Evolutionary conservation across 2,113 vertebrate genomes (phyloP), one percentile per base, ranked within the genome.

Genomic region (Dasyurus viverrinus): DNA sequence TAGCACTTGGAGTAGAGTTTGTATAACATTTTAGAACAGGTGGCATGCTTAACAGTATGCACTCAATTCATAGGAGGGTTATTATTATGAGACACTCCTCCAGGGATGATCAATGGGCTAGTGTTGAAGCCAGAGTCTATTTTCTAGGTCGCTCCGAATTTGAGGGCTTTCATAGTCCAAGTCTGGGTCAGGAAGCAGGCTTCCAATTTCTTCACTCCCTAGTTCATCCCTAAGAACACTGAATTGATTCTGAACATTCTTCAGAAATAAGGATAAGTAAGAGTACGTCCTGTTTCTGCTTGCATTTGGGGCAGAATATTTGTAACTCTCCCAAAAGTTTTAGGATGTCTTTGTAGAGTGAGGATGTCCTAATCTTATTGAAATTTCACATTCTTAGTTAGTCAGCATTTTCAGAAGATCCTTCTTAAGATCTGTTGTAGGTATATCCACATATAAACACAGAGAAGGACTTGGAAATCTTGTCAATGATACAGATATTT

Each of bases 1-100:
- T 46, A 57, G 26, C 2, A 93, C 25, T n/a, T 30, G 92, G 92
- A 93, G 14, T 6, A 14, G 25, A 89, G 68, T 54, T 22, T 90
- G 24, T 94, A 22, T 26, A 96, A 24, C 53, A 48, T 93, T 90
- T 96, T 93, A 57, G 42, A 94, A 90, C 14, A 89, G 54, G 27
- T 60, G 54, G 53, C 54, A 53, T 91, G 55, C 23, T 53, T 93
- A 90, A 95, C 96, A 2, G 3, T 91, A 94, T 96, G 19, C 90
- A 12, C 68, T 91, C 22, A 48, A 91, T 94, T 91, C 25, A 55
- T 8, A 93, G 53, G 42, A 12, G 3, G 48, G 2, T 24, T 89
- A 0, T 91, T 89, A 90, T 16, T 55, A 55, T 57, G 68, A 3
- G 2, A 2, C 30, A 19, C n/a, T 52, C 6, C 48, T 52, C 12